These are phyloP conservation scores for Cairina moschata DNA, from an alignment of 2,113 vertebrate genomes.

Conservation along the genomic window DNA sequence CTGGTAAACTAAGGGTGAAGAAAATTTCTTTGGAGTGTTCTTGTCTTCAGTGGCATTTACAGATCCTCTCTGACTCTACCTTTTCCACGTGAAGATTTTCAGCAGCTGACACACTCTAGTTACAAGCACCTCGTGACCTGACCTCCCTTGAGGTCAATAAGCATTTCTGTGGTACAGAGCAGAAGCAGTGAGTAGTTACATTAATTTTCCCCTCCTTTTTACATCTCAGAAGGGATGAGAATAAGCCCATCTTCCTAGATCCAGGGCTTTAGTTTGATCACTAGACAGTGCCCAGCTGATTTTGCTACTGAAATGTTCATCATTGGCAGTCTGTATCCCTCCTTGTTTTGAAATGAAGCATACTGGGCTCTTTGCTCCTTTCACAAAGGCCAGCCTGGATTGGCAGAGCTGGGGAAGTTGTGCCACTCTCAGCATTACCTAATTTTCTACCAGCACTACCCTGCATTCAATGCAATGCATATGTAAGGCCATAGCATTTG, in stretches of 20 bases:
- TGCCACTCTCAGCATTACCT: not conserved
- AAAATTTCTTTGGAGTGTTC: not conserved
- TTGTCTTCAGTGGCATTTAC: not conserved
- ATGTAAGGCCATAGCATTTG: not conserved
- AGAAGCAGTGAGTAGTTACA: not conserved
- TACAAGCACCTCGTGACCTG: not conserved
- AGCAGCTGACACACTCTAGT: not conserved
- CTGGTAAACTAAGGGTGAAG: not conserved
- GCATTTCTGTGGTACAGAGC: not conserved
- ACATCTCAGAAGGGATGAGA: not conserved
- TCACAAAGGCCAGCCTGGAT: not conserved
- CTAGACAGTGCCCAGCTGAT: not conserved
- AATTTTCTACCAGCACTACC: too few relatives aligned
- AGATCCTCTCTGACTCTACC: not conserved
- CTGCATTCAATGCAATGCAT: accelerated
- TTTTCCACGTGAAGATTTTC: not conserved
- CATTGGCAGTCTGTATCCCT: not conserved
- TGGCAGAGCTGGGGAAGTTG: not conserved
- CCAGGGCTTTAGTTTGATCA: not conserved
- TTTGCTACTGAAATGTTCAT: not conserved
- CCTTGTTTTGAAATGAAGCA: not conserved
- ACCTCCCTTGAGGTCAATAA: not conserved
- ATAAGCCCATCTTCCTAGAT: not conserved
- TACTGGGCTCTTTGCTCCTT: not conserved
- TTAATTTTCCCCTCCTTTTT: not conserved